Evolutionary conservation across 2,888 invertebrate species (phyloP), one percentile per base, ranked within the genome.

Genomic region (Diaprepes abbreviatus): DNA sequence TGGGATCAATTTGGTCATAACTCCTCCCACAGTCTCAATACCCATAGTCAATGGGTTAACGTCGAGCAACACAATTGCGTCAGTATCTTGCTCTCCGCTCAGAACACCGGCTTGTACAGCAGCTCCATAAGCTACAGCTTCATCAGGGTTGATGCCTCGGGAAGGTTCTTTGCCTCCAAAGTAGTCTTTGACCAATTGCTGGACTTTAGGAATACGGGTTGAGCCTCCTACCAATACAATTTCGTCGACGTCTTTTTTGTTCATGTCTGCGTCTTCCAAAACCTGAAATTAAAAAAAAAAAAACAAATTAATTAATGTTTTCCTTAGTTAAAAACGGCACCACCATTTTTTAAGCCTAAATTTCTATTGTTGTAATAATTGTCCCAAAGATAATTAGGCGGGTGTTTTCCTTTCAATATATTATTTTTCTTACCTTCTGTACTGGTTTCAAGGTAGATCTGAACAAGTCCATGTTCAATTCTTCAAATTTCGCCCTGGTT

Each of bases 1-100:
- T 62, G 96, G 94, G 83, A 99, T 99, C 63, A 99, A 89, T 84
- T 98, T 98, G 77, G 98, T 98, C 98, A 99, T 99, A 28, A 99
- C 98, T 76, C 99, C 99, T 74, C 99, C 98, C 54, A 98, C 98
- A 40, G 99, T 99, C 86, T 99, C 99, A 82, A 99, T 99, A 86
- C 99, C 99, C 92, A 99, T 91, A 74, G 99, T 98, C 74, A 99
- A 89, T 76, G 99, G 99, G 85, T 98, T 98, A 62, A 99, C 99
- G 84, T 99, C 98, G 74, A 99, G 89, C 70, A 99, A 89, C 0
- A 98, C 96, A 76, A 98, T 93, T 63, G 97, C 97, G 78, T 96
- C 96, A 1, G 97, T 97, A 82, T 96, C 96, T 85, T 98, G 96
- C 87, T 98, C 98, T 60, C 98, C 97, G 71, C 96, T 95, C 69